Percentiles rank a stretch among this genome's conserved stretches.
Conservation (phyloP, 2,113 vertebrate species). For the Equus quagga region DNA sequence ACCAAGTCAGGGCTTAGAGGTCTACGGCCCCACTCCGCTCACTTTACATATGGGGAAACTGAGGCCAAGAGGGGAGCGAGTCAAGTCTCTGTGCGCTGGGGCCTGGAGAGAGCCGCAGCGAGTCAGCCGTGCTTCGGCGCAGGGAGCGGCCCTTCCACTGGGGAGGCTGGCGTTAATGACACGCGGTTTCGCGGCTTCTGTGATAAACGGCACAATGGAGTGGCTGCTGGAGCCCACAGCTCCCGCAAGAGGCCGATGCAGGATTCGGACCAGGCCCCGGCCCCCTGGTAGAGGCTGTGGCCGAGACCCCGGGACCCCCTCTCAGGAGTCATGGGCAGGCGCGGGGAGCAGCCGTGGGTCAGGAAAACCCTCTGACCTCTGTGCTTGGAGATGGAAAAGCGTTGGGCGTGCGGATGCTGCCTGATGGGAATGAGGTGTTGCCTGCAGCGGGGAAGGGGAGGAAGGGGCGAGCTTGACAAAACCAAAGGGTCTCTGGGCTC, state of each 20-base stretch:
- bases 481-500: not conserved
- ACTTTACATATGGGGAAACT: not conserved
- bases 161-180: not conserved
- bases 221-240: not conserved
- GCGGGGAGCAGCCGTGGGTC: not conserved
- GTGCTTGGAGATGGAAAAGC: not conserved
- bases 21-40: accelerated
- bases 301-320: accelerated
- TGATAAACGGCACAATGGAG: not conserved
- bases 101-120: accelerated
- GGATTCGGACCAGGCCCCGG: not conserved
- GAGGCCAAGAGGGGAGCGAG: not conserved
- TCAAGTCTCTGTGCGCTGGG: accelerated
- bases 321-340: accelerated
- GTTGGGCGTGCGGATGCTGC: not conserved
- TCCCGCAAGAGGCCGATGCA: accelerated
- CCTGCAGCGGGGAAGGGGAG: not conserved
- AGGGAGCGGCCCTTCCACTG: accelerated
- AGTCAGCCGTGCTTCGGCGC: not conserved
- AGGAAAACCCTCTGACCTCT: not conserved
- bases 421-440: accelerated
- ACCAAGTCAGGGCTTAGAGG: not conserved
- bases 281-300: accelerated
- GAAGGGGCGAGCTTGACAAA: not conserved
- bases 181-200: not conserved